These are phyloP conservation scores for Macropodus opercularis DNA, from an alignment of 2,797 vertebrate genomes.

Conservation along the genomic window DNA sequence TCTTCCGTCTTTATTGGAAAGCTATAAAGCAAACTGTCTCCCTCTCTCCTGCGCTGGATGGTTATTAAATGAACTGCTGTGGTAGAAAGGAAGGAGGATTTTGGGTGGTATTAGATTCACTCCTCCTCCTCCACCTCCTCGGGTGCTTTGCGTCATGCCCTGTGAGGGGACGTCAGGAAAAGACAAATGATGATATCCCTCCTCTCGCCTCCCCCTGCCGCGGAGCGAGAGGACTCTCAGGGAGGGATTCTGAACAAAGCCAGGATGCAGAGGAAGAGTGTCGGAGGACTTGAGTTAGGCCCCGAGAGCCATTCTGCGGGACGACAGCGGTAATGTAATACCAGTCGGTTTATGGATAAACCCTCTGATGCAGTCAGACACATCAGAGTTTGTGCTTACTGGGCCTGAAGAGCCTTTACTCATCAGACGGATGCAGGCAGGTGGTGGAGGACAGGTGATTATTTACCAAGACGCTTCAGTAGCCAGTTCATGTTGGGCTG, in stretches of 20 bases:
- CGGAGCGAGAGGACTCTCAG: slow-evolving; percentile 44
- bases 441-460: not conserved
- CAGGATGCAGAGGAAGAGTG: slow-evolving; percentile 41
- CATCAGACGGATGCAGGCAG: slow-evolving; percentile 23
- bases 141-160: slow-evolving; percentile 53
- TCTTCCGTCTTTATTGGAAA: slow-evolving; percentile 63
- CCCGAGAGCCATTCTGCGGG: slow-evolving; percentile 25
- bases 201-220: slow-evolving; percentile 38
- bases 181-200: slow-evolving; percentile 70
- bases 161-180: slow-evolving; percentile 60
- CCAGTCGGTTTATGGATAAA: slow-evolving; percentile 52
- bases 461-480: slow-evolving; percentile 12
- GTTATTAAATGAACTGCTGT: slow-evolving; percentile 59
- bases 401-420: slow-evolving; percentile 6
- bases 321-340: slow-evolving; percentile 46
- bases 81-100: slow-evolving; percentile 23
- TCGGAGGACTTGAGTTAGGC: slow-evolving; percentile 50
- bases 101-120: slow-evolving; percentile 46
- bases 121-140: slow-evolving; percentile 16
- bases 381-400: slow-evolving; percentile 9
- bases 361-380: slow-evolving; percentile 41
- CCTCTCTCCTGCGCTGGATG: slow-evolving; percentile 48
- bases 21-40: slow-evolving; percentile 47
- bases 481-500: slow-evolving; percentile 5
- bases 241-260: slow-evolving; percentile 60